These are phyloP conservation scores for Halcyon leucocephala DNA, from an alignment of 2,797 vertebrate species.

Conservation along the genomic window DNA sequence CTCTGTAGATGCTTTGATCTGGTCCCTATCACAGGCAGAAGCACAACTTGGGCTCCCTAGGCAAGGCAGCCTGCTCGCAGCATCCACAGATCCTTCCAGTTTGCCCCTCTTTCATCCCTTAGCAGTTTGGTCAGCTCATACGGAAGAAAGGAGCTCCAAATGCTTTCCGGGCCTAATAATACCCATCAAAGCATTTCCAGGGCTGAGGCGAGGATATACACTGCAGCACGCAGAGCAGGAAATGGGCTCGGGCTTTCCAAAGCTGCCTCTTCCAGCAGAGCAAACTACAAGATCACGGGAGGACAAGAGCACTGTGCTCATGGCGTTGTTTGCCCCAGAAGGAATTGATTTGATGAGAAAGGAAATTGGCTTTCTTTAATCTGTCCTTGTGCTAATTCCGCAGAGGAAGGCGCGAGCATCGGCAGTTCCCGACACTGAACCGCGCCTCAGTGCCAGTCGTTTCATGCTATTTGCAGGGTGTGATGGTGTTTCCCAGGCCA, in stretches of 20 bases:
- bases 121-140: constrained; percentile 39
- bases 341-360: constrained; percentile 69
- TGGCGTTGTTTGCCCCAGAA: constrained; percentile 69
- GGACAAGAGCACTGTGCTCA: background rate
- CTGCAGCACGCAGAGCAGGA: constrained; percentile 61
- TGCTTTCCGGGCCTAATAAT: constrained; percentile 76
- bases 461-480: background rate
- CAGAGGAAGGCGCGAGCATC: constrained; percentile 54
- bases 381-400: constrained; percentile 63
- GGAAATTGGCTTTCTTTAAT: constrained; percentile 67
- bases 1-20: background rate
- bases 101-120: constrained; percentile 60
- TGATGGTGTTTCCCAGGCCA: background rate
- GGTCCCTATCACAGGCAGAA: background rate
- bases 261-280: constrained; percentile 47
- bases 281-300: constrained; percentile 64
- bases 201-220: constrained; percentile 52
- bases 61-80: background rate
- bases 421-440: background rate
- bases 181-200: constrained; percentile 78
- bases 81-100: constrained; percentile 52
- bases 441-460: background rate
- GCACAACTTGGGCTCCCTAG: background rate
- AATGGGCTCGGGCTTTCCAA: constrained; percentile 55
- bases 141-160: constrained; percentile 70